Evolutionary conservation across 2,888 invertebrate genomes (phyloP), one percentile per base, ranked within the genome.

Genomic region (Nysson spinosus): DNA sequence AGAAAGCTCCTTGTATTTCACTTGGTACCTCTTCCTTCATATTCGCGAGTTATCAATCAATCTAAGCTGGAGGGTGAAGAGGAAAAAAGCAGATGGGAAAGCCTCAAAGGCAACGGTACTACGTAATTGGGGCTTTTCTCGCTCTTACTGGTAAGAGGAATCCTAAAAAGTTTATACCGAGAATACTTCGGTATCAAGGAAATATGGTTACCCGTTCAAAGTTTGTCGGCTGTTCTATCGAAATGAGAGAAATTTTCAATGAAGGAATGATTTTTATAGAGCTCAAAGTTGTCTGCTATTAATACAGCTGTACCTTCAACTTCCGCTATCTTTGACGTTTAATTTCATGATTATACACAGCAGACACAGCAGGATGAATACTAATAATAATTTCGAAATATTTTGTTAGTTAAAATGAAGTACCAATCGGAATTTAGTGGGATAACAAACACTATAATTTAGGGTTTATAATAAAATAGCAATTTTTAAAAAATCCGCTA

Each of bases 121-220:
- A 51, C 44, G 40, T 68, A 65, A 68, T 68, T 68, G 65, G 34
- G 43, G 49, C 44, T 61, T 61, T 54, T 32, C 47, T 14, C 30
- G 17, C 20, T 39, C 19, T 20, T 34, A 26, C n/a, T 22, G 32
- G 19, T 30, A 57, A 46, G 44, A 22, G 30, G 39, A 42, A 62
- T 56, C 42, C 34, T 20, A 37, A 37, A 51, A 51, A 51, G 40
- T 40, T 16, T 46, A 7, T 16, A 42, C 32, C 6, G 54, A 40
- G 26, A 64, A 57, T 50, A 35, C 44, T 55, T 26, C 19, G 28
- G 32, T 43, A 57, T 52, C 57, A 56, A 63, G 47, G 50, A 28
- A 34, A 28, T 28, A 43, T 19, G 28, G 9, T 14, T 20, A 12
- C 9, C 22, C 17, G 20, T 6, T 3, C 26, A 12, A 17, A 7